Conservation (phyloP, 2,888 invertebrate genomes). For the Bibio marci region DNA sequence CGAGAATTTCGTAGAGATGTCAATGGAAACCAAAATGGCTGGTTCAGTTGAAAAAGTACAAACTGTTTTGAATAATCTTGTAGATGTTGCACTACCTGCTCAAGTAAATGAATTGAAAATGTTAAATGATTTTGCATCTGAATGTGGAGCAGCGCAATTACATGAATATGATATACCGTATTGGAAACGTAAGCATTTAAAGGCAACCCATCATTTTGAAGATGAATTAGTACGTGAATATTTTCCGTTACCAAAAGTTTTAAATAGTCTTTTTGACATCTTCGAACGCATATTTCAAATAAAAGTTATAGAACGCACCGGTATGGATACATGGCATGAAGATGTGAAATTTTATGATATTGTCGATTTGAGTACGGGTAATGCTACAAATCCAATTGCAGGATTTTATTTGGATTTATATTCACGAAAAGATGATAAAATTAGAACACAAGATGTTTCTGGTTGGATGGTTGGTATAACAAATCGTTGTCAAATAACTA, state of each 20-base stretch:
- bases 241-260: conserved; percentile 65
- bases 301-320: conserved; percentile 46
- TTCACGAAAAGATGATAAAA: conserved; percentile 7
- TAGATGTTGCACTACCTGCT: conserved; percentile 50
- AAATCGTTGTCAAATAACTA: conserved; percentile 45
- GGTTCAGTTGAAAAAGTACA: conserved; percentile 58
- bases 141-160: conserved; percentile 40
- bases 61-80: conserved; percentile 45
- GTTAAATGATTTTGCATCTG: conserved; percentile 51
- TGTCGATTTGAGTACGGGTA: conserved; percentile 34
- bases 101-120: conserved; percentile 58
- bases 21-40: conserved; percentile 89
- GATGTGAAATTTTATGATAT: conserved; percentile 73
- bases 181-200: conserved; percentile 65
- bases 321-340: conserved; percentile 64
- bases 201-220: conserved; percentile 45
- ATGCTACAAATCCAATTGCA: conserved; percentile 37
- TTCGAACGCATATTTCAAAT: conserved; percentile 64
- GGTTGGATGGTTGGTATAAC: conserved; percentile 69
- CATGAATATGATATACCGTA: conserved; percentile 76
- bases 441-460: conserved; percentile 34
- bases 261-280: conserved; percentile 60
- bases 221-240: conserved; percentile 58
- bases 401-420: conserved; percentile 79
- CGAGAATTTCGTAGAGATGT: conserved; percentile 64